Percentiles rank a stretch among this genome's conserved stretches.
Evolutionary conservation across 2,797 vertebrate genomes (phyloP).

Genomic region (Ammospiza maritima): DNA sequence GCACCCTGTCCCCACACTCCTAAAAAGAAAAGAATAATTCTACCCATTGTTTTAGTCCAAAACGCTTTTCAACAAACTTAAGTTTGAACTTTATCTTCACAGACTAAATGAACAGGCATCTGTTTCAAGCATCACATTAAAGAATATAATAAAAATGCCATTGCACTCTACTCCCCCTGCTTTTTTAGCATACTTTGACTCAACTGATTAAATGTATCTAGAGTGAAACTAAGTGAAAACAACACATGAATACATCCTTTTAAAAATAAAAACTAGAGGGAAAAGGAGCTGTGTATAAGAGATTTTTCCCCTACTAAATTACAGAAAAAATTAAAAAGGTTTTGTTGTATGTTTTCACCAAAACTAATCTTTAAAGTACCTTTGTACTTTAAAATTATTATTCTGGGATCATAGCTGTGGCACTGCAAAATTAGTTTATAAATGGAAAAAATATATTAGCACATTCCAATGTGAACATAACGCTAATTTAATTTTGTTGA

Average conservation of each 20-base stretch:
- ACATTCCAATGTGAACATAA: background rate
- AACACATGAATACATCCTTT: fast-evolving
- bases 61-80: background rate
- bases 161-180: background rate
- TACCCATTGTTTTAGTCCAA: background rate
- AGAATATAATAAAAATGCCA: background rate
- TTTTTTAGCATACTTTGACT: background rate
- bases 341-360: background rate
- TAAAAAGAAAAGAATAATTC: background rate
- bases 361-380: background rate
- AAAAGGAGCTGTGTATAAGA: background rate
- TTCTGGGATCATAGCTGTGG: background rate
- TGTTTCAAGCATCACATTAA: background rate
- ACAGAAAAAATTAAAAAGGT: background rate
- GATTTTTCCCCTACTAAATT: background rate
- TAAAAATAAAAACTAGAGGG: background rate
- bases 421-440: background rate
- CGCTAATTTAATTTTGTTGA: background rate
- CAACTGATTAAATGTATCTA: background rate
- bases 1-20: fast-evolving
- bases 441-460: background rate
- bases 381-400: background rate
- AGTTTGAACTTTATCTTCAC: background rate
- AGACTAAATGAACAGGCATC: background rate
- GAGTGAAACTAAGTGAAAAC: background rate